Evolutionary conservation across 2,797 vertebrate species (phyloP).

Genomic region (Taenioides sp.): DNA sequence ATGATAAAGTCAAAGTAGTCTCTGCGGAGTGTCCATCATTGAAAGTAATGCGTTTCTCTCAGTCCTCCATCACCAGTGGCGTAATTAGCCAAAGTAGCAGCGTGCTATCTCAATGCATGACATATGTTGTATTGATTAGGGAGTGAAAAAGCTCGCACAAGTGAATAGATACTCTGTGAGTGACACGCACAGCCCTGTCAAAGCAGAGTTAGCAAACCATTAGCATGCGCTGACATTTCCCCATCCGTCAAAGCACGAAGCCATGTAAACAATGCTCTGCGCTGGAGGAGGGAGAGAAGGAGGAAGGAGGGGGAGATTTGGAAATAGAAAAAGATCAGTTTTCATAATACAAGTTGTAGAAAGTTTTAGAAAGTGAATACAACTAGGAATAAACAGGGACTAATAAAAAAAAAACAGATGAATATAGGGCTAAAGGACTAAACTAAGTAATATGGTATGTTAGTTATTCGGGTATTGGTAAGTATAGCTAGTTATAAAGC

Average conservation of each 20-base stretch:
- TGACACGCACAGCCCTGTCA: conserved; percentile 54
- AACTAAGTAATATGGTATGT: too few relatives aligned
- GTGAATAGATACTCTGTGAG: conserved; percentile 64
- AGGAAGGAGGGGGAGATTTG: neutral
- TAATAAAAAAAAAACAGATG: too few relatives aligned
- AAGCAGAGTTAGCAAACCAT: conserved; percentile 65
- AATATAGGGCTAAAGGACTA: too few relatives aligned
- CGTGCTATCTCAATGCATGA: conserved; percentile 10
- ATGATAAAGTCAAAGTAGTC: conserved; percentile 14
- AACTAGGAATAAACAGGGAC: too few relatives aligned
- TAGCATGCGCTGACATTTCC: conserved; percentile 81
- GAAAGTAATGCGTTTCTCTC: conserved; percentile 6
- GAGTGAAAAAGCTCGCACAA: conserved; percentile 46
- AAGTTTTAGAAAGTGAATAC: neutral
- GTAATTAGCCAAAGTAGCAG: conserved; percentile 16
- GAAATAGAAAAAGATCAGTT: neutral
- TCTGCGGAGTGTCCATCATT: neutral
- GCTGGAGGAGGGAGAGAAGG: conserved; percentile 52
- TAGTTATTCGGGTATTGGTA: too few relatives aligned
- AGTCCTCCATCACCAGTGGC: conserved; percentile 31
- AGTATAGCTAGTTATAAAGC: too few relatives aligned
- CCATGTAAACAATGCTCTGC: conserved; percentile 71
- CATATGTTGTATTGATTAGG: conserved; percentile 25
- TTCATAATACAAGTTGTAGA: neutral
- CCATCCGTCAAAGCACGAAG: conserved; percentile 58